Base-by-base conservation (phyloP, 2,797 vertebrate genomes). In the Sebastes wilsoni region DNA sequence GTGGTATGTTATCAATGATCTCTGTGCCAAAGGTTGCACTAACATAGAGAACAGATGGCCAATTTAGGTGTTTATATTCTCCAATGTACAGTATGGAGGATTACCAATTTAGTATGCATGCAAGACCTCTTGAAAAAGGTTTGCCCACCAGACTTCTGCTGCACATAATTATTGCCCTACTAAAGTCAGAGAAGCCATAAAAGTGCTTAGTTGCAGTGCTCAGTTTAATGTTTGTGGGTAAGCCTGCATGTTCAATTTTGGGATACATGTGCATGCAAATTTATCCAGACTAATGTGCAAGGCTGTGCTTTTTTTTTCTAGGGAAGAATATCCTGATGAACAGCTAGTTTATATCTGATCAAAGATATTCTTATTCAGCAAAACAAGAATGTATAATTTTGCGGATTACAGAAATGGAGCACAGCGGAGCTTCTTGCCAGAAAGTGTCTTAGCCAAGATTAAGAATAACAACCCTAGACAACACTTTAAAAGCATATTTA, bases 321-420 rank as follows among this genome's bases (percentile, higher is more conserved):
- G 79, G 79, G 80, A 88, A 77, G 89, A 82, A 71, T 58, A 81
- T 88, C 80, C 82, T 76, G 78, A 90, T 81, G 87, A 93, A 80
- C 88, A 83, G 90, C 89, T 86, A 80, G 81, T 91, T 87, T 87
- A 84, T 88, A 87, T 91, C 91, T 90, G 94, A 93, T 93, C 91
- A 93, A 93, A 93, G 89, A 90, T 81, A 75, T 88, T 92, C 94
- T 88, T 92, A 93, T 93, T 95, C 93, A 94, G 93, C 91, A 91
- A 93, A 92, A 93, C 83, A 89, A 91, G 88, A 89, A 93, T 89
- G 87, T 87, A 88, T 91, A 93, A 93, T 93, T 90, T 87, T 88
- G 82, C 82, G 89, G 84, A 93, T 92, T 91, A 92, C 78, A 88
- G 77, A 65, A 92, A 79, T 64, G 75, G 85, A 84, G 84, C 83